These are phyloP conservation scores for Romanogobio albipinnatus DNA, from an alignment of 2,113 vertebrate genomes.

Conservation along the genomic window DNA sequence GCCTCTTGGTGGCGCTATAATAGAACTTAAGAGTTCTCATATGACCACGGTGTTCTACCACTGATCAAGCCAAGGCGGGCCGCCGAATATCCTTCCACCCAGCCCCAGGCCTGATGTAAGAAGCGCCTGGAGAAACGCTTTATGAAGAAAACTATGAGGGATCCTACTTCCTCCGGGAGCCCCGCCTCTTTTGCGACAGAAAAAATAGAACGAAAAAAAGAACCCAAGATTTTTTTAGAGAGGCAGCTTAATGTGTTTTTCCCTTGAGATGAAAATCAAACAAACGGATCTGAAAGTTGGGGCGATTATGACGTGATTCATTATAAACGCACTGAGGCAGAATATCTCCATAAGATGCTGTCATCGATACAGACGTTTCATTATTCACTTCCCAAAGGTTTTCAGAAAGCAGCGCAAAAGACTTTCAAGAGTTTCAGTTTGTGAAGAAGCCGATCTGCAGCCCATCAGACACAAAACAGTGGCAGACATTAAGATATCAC, in stretches of 20 bases:
- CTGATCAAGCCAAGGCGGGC: too few species aligned
- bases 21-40: too few species aligned
- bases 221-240: too few species aligned
- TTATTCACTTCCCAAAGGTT: not conserved
- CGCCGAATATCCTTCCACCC: too few species aligned
- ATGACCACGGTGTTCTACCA: too few species aligned
- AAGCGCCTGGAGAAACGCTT: too few species aligned
- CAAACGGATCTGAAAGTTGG: not conserved
- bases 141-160: too few species aligned
- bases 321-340: not conserved
- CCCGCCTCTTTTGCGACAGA: too few species aligned
- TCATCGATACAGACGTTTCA: not conserved
- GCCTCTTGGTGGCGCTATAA: too few species aligned
- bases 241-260: not conserved
- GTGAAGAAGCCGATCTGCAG: not conserved
- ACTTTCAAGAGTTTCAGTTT: not conserved
- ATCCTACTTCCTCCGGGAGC: too few species aligned
- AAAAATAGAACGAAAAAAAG: too few species aligned
- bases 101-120: too few species aligned
- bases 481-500: not conserved
- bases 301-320: not conserved
- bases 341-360: not conserved
- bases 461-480: not conserved
- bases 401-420: not conserved
- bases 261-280: conserved; percentile 2